Percentiles rank a stretch among this genome's conserved stretches.
These are phyloP conservation scores for Hesperia comma DNA, from an alignment of 2,888 invertebrate genomes.

Conservation along the genomic window DNA sequence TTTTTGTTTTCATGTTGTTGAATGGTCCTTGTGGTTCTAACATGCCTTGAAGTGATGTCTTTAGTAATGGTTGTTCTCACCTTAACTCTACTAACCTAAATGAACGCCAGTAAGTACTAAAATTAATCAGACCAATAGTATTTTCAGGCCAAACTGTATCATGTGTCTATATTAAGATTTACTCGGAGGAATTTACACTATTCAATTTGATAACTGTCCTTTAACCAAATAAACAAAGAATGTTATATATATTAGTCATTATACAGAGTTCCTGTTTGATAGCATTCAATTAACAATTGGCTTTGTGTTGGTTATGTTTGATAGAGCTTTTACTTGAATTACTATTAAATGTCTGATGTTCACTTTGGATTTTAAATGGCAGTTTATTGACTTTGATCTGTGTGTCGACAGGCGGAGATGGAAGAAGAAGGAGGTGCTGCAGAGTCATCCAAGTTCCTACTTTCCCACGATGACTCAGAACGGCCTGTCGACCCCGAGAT, in stretches of 20 bases:
- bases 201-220: slow-evolving; percentile 30
- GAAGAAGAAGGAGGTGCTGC: slow-evolving; percentile 77
- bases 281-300: slow-evolving; percentile 38
- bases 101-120: slow-evolving; percentile 38
- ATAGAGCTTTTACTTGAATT: slow-evolving; percentile 25
- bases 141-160: slow-evolving; percentile 39
- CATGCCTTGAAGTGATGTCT: slow-evolving; percentile 52
- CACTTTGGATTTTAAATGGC: neutral
- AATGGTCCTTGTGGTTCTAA: slow-evolving; percentile 84
- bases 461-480: slow-evolving; percentile 85
- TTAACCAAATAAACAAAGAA: slow-evolving; percentile 45
- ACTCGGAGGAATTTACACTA: slow-evolving; percentile 30
- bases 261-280: slow-evolving; percentile 42
- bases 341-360: neutral
- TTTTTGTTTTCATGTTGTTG: slow-evolving; percentile 71
- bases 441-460: slow-evolving; percentile 79
- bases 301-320: slow-evolving; percentile 18
- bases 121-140: slow-evolving; percentile 42
- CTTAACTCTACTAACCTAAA: slow-evolving; percentile 38
- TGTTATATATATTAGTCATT: slow-evolving; percentile 41
- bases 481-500: slow-evolving; percentile 92
- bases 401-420: slow-evolving; percentile 75
- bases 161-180: slow-evolving; percentile 39
- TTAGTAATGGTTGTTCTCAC: slow-evolving; percentile 49
- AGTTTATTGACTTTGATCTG: slow-evolving; percentile 18